Evolutionary conservation across 2,888 invertebrate species (phyloP).

Genomic region (Melipona beecheii): DNA sequence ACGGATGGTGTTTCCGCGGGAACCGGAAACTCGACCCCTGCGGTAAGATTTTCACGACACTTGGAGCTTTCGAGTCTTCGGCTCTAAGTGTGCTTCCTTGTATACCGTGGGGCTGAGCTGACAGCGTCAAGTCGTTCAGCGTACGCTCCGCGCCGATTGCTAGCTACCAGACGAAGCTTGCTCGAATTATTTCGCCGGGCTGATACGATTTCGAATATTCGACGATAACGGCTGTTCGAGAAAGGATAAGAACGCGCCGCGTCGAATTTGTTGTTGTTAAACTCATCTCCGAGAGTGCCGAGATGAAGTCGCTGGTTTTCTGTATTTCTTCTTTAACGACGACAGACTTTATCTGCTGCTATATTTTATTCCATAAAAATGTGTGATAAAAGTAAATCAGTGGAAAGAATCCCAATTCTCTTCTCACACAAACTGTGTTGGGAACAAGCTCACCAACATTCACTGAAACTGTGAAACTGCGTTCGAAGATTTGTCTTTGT

Average conservation of each 20-base stretch:
- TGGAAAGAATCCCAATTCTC: no score
- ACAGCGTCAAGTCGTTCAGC: slow-evolving; percentile 36
- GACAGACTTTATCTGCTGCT: no score
- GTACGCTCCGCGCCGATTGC: not conserved
- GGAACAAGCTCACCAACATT: no score
- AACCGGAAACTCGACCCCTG: slow-evolving; percentile 62
- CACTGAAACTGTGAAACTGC: no score
- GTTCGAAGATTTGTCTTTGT: no score
- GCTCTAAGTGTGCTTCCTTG: slow-evolving; percentile 78
- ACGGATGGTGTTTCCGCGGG: slow-evolving; percentile 50
- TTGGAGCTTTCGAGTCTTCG: slow-evolving; percentile 46
- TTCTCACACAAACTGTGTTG: no score
- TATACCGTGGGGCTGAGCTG: slow-evolving; percentile 72
- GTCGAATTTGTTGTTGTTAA: not conserved
- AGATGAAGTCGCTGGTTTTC: no score
- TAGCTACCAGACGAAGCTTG: slow-evolving; percentile 2
- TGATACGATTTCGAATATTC: slow-evolving; percentile 37
- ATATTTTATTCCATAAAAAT: no score
- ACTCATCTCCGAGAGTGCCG: no score
- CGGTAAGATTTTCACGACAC: slow-evolving; percentile 72
- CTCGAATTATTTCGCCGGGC: slow-evolving; percentile 30
- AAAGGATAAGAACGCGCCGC: no score
- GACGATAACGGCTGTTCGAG: not conserved
- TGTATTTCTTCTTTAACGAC: no score
- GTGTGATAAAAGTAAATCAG: no score